Evolutionary conservation across 2,797 vertebrate genomes (phyloP).

Genomic region (Xiphophorus birchmanni): DNA sequence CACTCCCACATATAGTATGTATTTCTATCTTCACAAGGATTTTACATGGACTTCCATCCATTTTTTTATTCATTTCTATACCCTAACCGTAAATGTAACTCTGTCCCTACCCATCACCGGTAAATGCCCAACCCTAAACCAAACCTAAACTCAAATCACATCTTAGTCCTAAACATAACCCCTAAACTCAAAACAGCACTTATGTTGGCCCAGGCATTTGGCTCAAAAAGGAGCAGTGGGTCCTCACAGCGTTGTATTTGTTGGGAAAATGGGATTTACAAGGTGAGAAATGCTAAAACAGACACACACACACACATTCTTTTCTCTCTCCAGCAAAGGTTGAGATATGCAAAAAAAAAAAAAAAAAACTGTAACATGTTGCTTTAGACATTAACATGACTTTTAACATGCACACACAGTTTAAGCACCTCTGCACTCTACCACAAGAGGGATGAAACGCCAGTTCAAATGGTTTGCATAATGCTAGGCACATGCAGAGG

Average conservation of each 20-base stretch:
- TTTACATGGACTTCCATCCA: neutral
- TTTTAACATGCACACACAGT: slow-evolving; percentile 19
- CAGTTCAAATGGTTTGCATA: slow-evolving; percentile 76
- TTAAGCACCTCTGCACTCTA: slow-evolving; percentile 41
- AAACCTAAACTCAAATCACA: neutral
- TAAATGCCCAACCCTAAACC: neutral
- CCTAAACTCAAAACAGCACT: neutral
- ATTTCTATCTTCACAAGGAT: neutral
- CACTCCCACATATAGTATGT: slow-evolving; percentile 21
- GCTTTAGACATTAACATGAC: slow-evolving; percentile 51
- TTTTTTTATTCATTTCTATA: neutral
- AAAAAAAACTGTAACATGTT: slow-evolving; percentile 57
- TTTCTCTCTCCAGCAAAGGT: slow-evolving; percentile 42
- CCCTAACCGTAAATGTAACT: neutral
- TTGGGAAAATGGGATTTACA: neutral
- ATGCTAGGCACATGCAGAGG: slow-evolving; percentile 65
- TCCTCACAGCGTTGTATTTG: neutral
- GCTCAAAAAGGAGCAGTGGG: neutral
- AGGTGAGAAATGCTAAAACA: slow-evolving; percentile 3
- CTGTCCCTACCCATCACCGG: too few relatives aligned
- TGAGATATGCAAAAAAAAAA: slow-evolving; percentile 53
- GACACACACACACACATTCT: slow-evolving; percentile 26
- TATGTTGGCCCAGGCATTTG: neutral
- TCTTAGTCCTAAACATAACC: neutral
- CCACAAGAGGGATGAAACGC: slow-evolving; percentile 65